Percentiles rank a stretch among this genome's conserved stretches.
Evolutionary conservation across 2,797 vertebrate species (phyloP).

Genomic region (Coilia nasus): DNA sequence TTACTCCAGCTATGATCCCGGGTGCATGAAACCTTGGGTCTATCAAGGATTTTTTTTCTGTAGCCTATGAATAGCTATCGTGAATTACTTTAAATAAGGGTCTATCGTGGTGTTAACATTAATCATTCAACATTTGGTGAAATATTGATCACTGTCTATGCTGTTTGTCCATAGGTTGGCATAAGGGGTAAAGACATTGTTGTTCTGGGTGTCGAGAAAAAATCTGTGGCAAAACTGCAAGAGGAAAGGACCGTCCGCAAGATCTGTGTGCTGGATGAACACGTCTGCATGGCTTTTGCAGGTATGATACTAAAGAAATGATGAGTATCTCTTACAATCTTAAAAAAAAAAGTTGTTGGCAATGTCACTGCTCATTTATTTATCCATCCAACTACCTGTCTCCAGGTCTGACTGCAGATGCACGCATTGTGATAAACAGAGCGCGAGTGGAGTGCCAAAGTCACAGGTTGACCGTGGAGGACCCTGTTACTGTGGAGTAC

Average conservation of each 20-base stretch:
- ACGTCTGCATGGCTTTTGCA: conserved; percentile 87
- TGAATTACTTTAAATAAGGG: background rate
- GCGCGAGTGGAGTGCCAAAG: conserved; percentile 89
- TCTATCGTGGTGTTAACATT: background rate
- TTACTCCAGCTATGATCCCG: no score
- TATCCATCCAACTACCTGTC: conserved; percentile 1
- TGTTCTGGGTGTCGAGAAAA: conserved; percentile 83
- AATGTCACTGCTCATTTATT: background rate
- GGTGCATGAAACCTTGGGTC: no score
- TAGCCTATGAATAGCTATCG: background rate
- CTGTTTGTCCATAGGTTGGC: conserved; percentile 69
- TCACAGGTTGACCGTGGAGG: conserved; percentile 88
- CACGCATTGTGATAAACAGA: conserved; percentile 87
- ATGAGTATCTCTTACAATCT: background rate
- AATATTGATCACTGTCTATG: background rate
- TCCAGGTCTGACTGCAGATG: conserved; percentile 85
- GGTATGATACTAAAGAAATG: conserved; percentile 58
- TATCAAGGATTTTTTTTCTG: no score
- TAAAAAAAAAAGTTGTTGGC: background rate
- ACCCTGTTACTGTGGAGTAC: conserved; percentile 89
- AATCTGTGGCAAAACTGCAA: conserved; percentile 82
- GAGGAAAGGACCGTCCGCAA: conserved; percentile 86
- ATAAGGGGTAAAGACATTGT: conserved; percentile 85
- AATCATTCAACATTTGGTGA: background rate
- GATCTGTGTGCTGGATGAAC: conserved; percentile 81